Percentiles rank a stretch among this genome's conserved stretches.
These are phyloP conservation scores for Ptilorrhoa leucosticta DNA, from an alignment of 2,113 vertebrate genomes.

Conservation along the genomic window DNA sequence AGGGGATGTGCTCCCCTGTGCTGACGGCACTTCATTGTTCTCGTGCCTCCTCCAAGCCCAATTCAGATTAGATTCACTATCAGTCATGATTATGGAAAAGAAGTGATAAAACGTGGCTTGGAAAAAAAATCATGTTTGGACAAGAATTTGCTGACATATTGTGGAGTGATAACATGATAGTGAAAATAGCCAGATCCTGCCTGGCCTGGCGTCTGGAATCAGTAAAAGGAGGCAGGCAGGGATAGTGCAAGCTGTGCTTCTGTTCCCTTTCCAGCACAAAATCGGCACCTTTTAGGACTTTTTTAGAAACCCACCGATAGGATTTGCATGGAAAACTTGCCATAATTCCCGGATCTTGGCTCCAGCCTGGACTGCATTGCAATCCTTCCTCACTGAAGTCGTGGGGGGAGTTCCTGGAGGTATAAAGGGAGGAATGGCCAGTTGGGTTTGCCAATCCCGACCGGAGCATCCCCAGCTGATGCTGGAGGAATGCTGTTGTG, in stretches of 20 bases:
- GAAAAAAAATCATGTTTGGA: conserved; percentile 44
- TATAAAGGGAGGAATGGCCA: background rate
- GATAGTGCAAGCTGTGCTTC: background rate
- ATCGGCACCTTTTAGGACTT: background rate
- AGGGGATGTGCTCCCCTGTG: background rate
- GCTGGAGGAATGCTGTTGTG: background rate
- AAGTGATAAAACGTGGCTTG: conserved; percentile 49
- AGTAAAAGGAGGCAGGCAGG: conserved; percentile 41
- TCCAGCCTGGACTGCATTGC: background rate
- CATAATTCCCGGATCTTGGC: background rate
- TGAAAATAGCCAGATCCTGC: conserved; percentile 69
- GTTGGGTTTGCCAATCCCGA: background rate
- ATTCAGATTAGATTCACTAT: conserved; percentile 75
- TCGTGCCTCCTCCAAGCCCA: conserved; percentile 52
- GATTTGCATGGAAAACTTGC: background rate
- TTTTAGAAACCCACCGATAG: background rate
- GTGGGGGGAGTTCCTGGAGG: background rate
- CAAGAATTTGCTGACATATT: conserved; percentile 72
- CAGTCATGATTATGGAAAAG: conserved; percentile 68
- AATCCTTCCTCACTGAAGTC: accelerated
- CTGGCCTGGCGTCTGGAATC: conserved; percentile 45
- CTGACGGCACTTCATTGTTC: background rate
- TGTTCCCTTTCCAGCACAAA: background rate
- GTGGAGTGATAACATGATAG: conserved; percentile 59
- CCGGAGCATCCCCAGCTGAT: background rate